Conservation (phyloP, 2,113 vertebrate genomes). For the Globicephala melas region DNA sequence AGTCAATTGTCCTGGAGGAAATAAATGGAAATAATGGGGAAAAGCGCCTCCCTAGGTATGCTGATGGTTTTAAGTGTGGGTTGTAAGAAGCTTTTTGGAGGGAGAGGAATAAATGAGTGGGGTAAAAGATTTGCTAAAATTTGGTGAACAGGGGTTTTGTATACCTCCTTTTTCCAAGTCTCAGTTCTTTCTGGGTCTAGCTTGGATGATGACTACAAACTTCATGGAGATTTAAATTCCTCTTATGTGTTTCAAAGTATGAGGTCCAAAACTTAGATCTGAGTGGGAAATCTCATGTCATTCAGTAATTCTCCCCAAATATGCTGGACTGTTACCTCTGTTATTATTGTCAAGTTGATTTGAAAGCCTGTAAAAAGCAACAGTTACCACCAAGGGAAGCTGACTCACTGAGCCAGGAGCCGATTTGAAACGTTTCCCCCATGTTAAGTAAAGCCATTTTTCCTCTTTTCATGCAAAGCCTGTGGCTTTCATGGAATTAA, state of each 20-base stretch:
- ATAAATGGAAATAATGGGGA: neutral
- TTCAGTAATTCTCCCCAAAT: neutral
- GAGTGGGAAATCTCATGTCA: constrained; percentile 36
- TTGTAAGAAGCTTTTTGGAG: neutral
- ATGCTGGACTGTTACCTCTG: neutral
- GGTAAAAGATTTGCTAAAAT: neutral
- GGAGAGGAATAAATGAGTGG: rapidly evolving
- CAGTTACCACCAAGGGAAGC: neutral
- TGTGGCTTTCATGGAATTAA: neutral
- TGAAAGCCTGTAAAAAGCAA: neutral
- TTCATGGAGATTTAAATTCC: neutral
- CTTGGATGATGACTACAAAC: neutral
- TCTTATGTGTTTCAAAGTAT: neutral
- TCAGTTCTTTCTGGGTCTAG: neutral
- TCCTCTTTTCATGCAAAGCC: neutral
- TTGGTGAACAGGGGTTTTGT: neutral
- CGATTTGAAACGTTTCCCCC: neutral
- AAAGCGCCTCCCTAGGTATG: neutral
- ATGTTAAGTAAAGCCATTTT: neutral
- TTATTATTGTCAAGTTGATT: neutral
- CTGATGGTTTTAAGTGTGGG: neutral
- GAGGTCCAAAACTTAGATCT: neutral
- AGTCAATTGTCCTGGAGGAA: neutral
- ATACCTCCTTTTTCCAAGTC: neutral
- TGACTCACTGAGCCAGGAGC: neutral